Percentiles rank a stretch among this genome's conserved stretches.
Evolutionary conservation across 2,797 vertebrate genomes (phyloP).

Genomic region (Delichon dasypus): DNA sequence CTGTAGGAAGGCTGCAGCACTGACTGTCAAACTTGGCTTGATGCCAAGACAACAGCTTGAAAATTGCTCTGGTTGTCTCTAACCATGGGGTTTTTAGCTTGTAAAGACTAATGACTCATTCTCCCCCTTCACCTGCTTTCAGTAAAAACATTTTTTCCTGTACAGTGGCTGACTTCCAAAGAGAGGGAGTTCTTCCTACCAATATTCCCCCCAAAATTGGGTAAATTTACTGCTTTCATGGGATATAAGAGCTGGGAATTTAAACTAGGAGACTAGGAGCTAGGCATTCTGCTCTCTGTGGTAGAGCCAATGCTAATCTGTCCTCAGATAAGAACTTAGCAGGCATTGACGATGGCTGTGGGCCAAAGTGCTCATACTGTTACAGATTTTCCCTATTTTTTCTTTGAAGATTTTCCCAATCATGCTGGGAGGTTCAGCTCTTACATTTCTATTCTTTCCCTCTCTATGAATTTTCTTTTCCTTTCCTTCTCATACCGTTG

Average conservation of each 20-base stretch:
- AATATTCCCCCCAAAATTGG: neutral
- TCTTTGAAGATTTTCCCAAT: neutral
- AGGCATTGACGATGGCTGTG: neutral
- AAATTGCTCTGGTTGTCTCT: neutral
- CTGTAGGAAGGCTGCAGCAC: neutral
- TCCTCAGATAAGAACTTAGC: neutral
- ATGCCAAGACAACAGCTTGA: neutral
- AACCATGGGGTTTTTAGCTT: neutral
- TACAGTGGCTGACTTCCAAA: fast-evolving
- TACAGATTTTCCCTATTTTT: neutral
- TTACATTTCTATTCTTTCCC: neutral
- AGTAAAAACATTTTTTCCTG: neutral
- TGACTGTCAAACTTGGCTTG: neutral
- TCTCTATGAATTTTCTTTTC: neutral
- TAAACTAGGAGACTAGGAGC: neutral
- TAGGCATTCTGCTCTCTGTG: neutral
- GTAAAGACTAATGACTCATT: neutral
- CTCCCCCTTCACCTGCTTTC: neutral
- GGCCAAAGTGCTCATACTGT: neutral
- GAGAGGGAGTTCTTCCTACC: neutral
- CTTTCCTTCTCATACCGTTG: neutral
- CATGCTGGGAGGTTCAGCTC: neutral
- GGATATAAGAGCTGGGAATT: neutral
- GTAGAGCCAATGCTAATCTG: fast-evolving
- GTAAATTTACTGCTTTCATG: neutral